Conservation (phyloP, 2,113 vertebrate genomes). For the Mixornis gularis region DNA sequence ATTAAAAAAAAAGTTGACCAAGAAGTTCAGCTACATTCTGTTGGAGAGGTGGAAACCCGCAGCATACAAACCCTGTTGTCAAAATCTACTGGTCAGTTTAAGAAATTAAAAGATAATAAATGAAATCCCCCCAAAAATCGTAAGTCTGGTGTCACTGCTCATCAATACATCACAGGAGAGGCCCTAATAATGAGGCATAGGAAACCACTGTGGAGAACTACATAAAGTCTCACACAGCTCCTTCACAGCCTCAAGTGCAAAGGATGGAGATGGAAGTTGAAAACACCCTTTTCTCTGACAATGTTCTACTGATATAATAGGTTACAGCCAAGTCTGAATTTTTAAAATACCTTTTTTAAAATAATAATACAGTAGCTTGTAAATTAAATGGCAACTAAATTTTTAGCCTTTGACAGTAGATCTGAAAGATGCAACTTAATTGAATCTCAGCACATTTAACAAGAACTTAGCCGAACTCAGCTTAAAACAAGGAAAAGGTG, state of each 20-base stretch:
- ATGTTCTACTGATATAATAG: not conserved
- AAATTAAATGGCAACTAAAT: not conserved
- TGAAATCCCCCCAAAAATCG: not conserved
- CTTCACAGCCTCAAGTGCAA: not conserved
- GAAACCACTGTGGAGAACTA: not conserved
- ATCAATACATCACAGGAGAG: not conserved
- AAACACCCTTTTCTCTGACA: not conserved
- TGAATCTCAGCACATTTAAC: not conserved
- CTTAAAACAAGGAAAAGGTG: not conserved
- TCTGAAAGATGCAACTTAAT: not conserved
- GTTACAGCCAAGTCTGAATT: not conserved
- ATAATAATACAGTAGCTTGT: not conserved
- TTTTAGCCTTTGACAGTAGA: not conserved
- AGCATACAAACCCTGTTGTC: not conserved
- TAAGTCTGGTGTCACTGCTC: not conserved
- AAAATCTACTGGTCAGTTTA: not conserved
- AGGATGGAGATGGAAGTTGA: not conserved
- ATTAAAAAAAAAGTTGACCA: not conserved
- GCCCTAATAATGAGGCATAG: not conserved
- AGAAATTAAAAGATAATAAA: not conserved
- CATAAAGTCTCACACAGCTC: not conserved
- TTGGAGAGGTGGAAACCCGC: not conserved
- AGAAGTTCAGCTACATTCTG: not conserved
- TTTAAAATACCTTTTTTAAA: not conserved
- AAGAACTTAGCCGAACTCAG: not conserved